Evolutionary conservation across 2,113 vertebrate species (phyloP).

Genomic region (Cepphus grylle): DNA sequence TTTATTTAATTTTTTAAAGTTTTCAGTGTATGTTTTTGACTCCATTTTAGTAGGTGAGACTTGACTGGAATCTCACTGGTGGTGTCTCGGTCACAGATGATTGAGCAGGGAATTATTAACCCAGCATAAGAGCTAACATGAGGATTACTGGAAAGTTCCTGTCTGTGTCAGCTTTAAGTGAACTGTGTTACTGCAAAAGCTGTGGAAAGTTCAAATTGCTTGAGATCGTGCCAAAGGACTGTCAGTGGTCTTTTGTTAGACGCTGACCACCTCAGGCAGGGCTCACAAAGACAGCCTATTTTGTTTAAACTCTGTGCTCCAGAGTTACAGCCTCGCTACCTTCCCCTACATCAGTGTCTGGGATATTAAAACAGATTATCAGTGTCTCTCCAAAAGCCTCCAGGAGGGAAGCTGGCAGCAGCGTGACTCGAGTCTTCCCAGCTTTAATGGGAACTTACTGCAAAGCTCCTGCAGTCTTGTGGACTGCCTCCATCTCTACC

Average conservation of each 20-base stretch:
- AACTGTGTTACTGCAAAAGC: conserved; percentile 44
- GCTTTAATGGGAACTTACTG: background rate
- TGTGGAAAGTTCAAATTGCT: conserved; percentile 54
- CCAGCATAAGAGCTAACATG: conserved; percentile 42
- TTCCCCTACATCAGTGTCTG: background rate
- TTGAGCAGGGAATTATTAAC: conserved; percentile 60
- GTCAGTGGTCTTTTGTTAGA: conserved; percentile 61
- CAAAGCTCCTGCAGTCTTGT: background rate
- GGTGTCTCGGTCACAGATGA: background rate
- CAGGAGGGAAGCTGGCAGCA: background rate
- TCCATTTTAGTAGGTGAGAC: background rate
- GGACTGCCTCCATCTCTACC: background rate
- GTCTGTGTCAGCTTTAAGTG: conserved; percentile 55
- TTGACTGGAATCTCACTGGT: background rate
- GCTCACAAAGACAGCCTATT: conserved; percentile 38
- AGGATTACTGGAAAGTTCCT: conserved; percentile 62
- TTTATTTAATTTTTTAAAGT: background rate
- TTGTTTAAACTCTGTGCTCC: conserved; percentile 35
- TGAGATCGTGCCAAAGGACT: conserved; percentile 48
- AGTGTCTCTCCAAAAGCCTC: background rate
- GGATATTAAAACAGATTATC: background rate
- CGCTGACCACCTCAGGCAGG: conserved; percentile 39
- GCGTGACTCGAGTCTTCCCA: background rate
- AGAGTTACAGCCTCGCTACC: background rate
- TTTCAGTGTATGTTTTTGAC: background rate